Evolutionary conservation across 1,140 invertebrate species (phyloP), one percentile per base, ranked within the genome.

Genomic region (Octopus sinensis): DNA sequence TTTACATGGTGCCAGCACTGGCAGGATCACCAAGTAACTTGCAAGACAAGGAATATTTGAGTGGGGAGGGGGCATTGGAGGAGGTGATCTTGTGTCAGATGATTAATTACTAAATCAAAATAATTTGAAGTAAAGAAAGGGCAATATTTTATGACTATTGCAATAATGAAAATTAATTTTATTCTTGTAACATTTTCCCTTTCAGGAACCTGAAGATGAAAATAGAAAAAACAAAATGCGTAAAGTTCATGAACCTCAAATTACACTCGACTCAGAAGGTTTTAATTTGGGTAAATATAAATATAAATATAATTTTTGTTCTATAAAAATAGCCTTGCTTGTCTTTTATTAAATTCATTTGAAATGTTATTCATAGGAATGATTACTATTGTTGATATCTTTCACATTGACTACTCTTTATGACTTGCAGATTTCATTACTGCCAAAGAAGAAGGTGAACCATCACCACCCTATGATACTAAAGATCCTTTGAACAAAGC

Each of bases 401-500:
- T 43, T 43, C 30, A 43, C 30, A 43, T 43, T 43, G 30, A 43
- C 30, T 43, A 43, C 30, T 43, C 30, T 43, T 43, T 43, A 43
- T 43, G 30, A 43, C 30, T 84, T 84, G 10, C 75, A 88, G 87
- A 88, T 80, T 84, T 87, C 53, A 81, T 87, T 43, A 83, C 83
- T 10, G 82, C 81, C 12, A 87, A 86, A 76, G 86, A 87, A 78
- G 87, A 87, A 84, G 85, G 83, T n/a, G 84, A 86, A 54, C 79
- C 82, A 13, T 84, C 84, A 12, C 87, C 87, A 62, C 83, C 83
- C 13, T 85, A 87, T 83, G 85, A 86, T 80, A 82, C 86, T 7
- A 86, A 86, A 56, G 89, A 91, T 79, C 90, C 89, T 10, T 81
- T 91, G n/a, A 88, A 88, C 78, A 90, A 89, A 85, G 88, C 89